Evolutionary conservation across 2,113 vertebrate genomes (phyloP), one percentile per base, ranked within the genome.

Genomic region (Ceratotherium simum): DNA sequence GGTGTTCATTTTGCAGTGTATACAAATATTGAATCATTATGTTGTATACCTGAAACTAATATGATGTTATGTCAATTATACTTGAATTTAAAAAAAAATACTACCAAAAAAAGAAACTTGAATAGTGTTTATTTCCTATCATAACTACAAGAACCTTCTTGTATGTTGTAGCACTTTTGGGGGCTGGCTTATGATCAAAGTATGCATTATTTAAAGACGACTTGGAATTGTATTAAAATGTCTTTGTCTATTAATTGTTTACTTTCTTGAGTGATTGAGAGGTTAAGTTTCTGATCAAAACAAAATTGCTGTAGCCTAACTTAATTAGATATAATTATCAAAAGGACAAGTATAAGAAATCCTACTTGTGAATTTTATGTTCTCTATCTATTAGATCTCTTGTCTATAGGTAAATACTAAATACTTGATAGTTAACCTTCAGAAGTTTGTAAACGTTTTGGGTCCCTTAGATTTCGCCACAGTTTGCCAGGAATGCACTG

Each of bases 401-500:
- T 92, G 1, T 75, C 20, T 86, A 1, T 90, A 94, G 87, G 69
- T 39, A 90, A 91, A 90, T 83, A 46, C 39, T 92, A 36, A 80
- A 33, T 75, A 70, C 78, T 75, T 84, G 23, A 60, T 58, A 27
- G 36, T 82, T 95, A 18, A 82, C n/a, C 64, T 86, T 54, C 95
- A 87, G 25, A 96, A 79, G 20, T 73, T 93, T 89, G 6, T 96
- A 31, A 73, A 78, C 88, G 29, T 92, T 97, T 80, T 73, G 72
- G 65, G 51, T 93, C 62, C 54, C 90, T 94, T 98, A 99, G 99
- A 99, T 98, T 99, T 99, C 98, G 99, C 99, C 95, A 99, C 99
- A 0, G 99, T 99, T 97, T 99, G 99, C 70, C 99, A 99, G 98
- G 99, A 99, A 97, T 99, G 99, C 95, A 99, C 99, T 0, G 99